Evolutionary conservation across 2,888 invertebrate genomes (phyloP).

Genomic region (Sabatieria punctata): DNA sequence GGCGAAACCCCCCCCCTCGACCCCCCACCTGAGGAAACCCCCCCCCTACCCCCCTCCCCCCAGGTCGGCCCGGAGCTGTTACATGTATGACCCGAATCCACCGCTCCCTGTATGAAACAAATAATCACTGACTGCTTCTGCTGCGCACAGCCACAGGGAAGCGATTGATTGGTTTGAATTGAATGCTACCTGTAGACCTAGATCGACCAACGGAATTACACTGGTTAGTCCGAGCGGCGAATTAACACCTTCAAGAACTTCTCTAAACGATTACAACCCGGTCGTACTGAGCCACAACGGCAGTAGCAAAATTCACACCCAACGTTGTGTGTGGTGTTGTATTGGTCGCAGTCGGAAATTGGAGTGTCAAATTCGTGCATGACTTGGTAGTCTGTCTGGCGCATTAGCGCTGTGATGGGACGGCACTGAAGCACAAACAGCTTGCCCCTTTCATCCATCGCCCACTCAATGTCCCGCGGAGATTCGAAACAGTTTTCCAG

Average conservation of each 20-base stretch:
- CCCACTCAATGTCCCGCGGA: not conserved
- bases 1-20: no score
- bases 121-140: no score
- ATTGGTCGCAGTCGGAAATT: not conserved
- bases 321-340: not conserved
- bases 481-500: not conserved
- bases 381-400: not conserved
- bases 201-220: not conserved
- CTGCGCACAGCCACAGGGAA: no score
- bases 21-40: no score
- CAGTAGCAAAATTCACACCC: not conserved
- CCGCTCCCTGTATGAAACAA: no score
- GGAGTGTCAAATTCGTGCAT: not conserved
- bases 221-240: not conserved
- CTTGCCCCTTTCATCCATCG: not conserved
- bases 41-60: no score
- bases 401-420: not conserved
- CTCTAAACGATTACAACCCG: not conserved
- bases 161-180: not conserved
- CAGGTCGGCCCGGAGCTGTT: no score
- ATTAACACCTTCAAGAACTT: not conserved
- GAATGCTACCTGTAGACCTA: not conserved
- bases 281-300: not conserved
- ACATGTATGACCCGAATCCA: no score
- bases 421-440: not conserved